Conservation (phyloP, 2,113 vertebrate genomes). For the Etheostoma cragini region DNA sequence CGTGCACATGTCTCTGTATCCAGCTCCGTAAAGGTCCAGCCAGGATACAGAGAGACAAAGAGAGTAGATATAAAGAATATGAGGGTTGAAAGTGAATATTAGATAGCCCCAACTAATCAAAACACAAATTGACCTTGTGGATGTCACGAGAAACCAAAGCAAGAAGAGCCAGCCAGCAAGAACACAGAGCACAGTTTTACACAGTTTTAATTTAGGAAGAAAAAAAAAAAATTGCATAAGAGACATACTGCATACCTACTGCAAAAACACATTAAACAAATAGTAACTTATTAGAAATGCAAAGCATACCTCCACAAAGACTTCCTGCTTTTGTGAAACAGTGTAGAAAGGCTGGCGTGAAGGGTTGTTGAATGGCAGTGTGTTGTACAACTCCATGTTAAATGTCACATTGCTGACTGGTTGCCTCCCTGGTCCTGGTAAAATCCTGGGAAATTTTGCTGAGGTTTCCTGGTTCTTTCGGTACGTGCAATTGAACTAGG, state of each 20-base stretch:
- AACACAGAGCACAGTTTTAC: slow-evolving; percentile 24
- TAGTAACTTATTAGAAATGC: not conserved
- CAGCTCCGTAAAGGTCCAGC: too few relatives aligned
- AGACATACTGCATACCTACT: not conserved
- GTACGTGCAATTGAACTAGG: slow-evolving; percentile 94
- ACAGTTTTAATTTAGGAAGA: not conserved
- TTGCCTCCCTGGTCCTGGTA: slow-evolving; percentile 32
- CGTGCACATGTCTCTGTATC: too few relatives aligned
- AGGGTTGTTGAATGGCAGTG: slow-evolving; percentile 80
- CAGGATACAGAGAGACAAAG: not conserved
- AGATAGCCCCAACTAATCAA: slow-evolving; percentile 38
- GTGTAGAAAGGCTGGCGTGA: slow-evolving; percentile 86
- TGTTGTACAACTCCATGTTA: slow-evolving; percentile 90
- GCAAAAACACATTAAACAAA: not conserved
- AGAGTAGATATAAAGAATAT: not conserved
- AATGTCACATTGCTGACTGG: slow-evolving; percentile 85
- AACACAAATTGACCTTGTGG: slow-evolving; percentile 37
- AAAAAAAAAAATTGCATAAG: slow-evolving; percentile 9
- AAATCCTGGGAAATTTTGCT: slow-evolving; percentile 2
- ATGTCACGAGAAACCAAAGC: slow-evolving; percentile 50
- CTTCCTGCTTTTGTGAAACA: slow-evolving; percentile 85
- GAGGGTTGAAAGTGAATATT: slow-evolving; percentile 22
- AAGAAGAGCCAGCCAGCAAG: slow-evolving; percentile 45
- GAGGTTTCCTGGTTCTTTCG: slow-evolving; percentile 55
- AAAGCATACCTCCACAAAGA: slow-evolving; percentile 92